Conservation (phyloP, 2,888 invertebrate genomes). For the Odontocolon sp. region DNA sequence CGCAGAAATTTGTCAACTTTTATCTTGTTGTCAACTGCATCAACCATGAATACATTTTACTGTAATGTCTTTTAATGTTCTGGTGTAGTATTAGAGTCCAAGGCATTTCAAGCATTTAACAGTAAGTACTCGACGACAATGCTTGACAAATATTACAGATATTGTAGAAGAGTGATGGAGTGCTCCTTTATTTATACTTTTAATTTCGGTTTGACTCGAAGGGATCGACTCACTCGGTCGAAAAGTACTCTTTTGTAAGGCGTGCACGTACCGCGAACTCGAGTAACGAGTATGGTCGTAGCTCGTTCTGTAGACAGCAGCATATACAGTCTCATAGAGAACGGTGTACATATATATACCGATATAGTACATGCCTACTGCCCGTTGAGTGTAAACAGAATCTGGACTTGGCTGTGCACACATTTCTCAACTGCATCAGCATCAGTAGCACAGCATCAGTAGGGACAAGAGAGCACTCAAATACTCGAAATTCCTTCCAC, state of each 20-base stretch:
- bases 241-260: slow-evolving; percentile 52
- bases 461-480: slow-evolving; percentile 35
- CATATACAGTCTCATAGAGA: slow-evolving; percentile 31
- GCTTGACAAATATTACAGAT: neutral
- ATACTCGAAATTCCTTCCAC: slow-evolving; percentile 47
- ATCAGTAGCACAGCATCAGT: no score
- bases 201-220: slow-evolving; percentile 8
- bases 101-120: neutral
- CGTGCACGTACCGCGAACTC: slow-evolving; percentile 45
- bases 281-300: slow-evolving; percentile 36
- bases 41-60: no score
- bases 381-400: slow-evolving; percentile 50
- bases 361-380: slow-evolving; percentile 17
- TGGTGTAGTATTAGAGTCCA: neutral
- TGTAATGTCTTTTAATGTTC: no score
- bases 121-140: neutral
- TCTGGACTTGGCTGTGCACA: slow-evolving; percentile 47
- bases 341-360: slow-evolving; percentile 33
- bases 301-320: slow-evolving; percentile 31
- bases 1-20: no score
- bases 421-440: slow-evolving; percentile 47
- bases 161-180: neutral
- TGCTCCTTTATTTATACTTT: neutral
- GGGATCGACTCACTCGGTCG: neutral
- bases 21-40: no score